Evolutionary conservation across 2,113 vertebrate species (phyloP), one percentile per base, ranked within the genome.

Genomic region (Indicator indicator): DNA sequence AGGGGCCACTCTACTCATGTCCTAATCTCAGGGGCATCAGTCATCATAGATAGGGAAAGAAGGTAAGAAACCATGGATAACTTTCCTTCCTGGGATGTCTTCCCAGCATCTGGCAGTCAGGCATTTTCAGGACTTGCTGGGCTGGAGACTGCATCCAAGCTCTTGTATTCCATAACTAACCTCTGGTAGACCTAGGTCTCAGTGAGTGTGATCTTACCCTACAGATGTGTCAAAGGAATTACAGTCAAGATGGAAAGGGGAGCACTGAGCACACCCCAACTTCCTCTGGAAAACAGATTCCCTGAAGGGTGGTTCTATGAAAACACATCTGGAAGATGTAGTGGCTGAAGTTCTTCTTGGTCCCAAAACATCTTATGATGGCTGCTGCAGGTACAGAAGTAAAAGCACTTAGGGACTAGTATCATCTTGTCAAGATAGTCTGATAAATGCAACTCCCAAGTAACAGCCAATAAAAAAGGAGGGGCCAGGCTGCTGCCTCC

Each of bases 391-490:
- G 62, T 84, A 23, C 65, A 86, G 78, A 48, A 90, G 30, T 69
- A 46, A 88, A 78, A 65, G 40, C 4, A 26, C 9, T 2, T 50
- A 59, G 46, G 75, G 59, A 75, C 11, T 27, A 60, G 76, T 46
- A 55, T 67, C 27, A 48, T 62, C 59, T 92, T 76, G 76, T 60
- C 54, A 78, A 72, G 83, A 84, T 90, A 64, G 86, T 70, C 40
- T 38, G 63, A 55, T 55, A 88, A 88, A 84, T 71, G 12, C 72
- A 95, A 79, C 36, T 70, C 81, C 59, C 72, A 79, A 80, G 62
- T 65, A 91, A 73, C 63, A 96, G 83, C 90, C 94, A 89, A 70
- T 93, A 77, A 88, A 91, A 92, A 70, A 74, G 72, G 87, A 83
- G 52, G 40, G 60, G 63, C 65, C 70, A n/a, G 71, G 56, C 73